phyloP scores from a whole-genome alignment of 2,797 vertebrate species.

The Poeciliopsis infans region DNA sequence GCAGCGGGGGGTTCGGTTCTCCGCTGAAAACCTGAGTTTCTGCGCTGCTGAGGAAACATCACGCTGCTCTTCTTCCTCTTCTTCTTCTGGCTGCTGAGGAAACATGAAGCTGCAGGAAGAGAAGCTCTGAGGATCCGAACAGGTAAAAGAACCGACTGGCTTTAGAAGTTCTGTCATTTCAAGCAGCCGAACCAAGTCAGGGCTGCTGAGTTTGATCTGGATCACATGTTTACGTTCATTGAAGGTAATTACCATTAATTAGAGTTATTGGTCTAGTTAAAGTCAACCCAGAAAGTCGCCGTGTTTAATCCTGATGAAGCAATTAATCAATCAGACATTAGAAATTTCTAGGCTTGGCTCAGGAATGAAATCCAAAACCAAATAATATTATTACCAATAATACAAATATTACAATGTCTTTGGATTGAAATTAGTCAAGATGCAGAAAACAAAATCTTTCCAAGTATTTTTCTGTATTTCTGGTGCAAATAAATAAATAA shows the following conservation, averaged over 20 bases:
- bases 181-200: neutral
- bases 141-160: slow-evolving; percentile 22
- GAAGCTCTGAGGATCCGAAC: slow-evolving; percentile 17
- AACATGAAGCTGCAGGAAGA: slow-evolving; percentile 28
- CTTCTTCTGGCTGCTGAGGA: neutral
- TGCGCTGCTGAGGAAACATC: slow-evolving; percentile 38
- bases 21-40: neutral
- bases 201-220: neutral
- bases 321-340: neutral
- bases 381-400: neutral
- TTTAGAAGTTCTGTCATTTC: neutral
- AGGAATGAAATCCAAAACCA: neutral
- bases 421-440: neutral
- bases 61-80: neutral
- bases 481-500: neutral
- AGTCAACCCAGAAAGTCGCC: neutral
- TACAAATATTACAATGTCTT: neutral
- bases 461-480: too few species aligned
- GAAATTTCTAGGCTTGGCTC: neutral
- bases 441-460: too few species aligned
- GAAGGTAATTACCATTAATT: neutral
- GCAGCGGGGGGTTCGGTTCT: slow-evolving; percentile 6
- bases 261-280: neutral
- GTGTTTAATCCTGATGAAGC: neutral
- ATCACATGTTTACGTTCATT: neutral